Evolutionary conservation across 2,888 invertebrate genomes (phyloP).

Genomic region (Ptychoptera contaminata): DNA sequence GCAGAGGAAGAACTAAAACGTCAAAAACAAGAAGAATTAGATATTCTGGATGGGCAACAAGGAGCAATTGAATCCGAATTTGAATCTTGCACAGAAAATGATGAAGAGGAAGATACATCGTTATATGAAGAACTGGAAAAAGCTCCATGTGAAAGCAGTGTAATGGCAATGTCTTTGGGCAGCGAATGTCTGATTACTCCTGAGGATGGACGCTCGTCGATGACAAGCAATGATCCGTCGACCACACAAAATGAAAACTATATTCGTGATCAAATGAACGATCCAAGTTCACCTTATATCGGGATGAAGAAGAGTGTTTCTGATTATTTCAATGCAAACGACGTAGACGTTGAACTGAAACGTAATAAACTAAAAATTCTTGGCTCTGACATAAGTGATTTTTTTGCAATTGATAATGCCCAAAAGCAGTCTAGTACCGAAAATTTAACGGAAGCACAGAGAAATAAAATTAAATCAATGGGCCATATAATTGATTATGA

Average conservation of each 20-base stretch:
- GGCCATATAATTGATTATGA: slow-evolving; percentile 40
- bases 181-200: neutral
- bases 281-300: too few species aligned
- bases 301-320: slow-evolving; percentile 16
- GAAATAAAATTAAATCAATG: slow-evolving; percentile 43
- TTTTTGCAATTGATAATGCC: slow-evolving; percentile 9
- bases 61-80: slow-evolving; percentile 13
- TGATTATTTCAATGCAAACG: slow-evolving; percentile 23
- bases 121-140: slow-evolving; percentile 14
- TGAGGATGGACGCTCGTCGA: neutral
- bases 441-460: slow-evolving; percentile 39
- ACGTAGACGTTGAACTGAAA: slow-evolving; percentile 10
- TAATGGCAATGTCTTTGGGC: neutral
- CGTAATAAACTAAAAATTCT: slow-evolving; percentile 19
- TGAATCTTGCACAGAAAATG: slow-evolving; percentile 17
- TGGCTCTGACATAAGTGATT: slow-evolving; percentile 8
- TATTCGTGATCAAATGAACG: too few species aligned
- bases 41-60: slow-evolving; percentile 11
- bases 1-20: neutral
- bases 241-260: too few species aligned
- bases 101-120: slow-evolving; percentile 12
- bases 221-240: too few species aligned
- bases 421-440: neutral
- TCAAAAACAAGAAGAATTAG: neutral
- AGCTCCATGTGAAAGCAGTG: too few species aligned